phyloP scores from a whole-genome alignment of 2,113 vertebrate genomes.

The Prolemur simus region DNA sequence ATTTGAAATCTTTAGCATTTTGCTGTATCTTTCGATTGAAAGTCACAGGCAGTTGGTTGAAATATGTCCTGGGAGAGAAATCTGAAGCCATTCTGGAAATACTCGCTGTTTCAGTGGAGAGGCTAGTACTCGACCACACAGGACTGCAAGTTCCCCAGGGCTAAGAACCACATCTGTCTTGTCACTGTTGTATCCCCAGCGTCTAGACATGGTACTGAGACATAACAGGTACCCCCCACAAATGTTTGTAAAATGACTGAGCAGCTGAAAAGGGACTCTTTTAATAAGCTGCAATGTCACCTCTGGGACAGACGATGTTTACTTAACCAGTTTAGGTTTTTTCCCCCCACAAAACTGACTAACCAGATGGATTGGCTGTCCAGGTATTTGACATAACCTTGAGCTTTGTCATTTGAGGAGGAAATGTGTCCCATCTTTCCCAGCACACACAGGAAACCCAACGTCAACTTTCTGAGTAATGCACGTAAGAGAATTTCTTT shows the following conservation, averaged over 20 bases:
- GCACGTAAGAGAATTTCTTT: neutral
- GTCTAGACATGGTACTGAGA: slow-evolving; percentile 70
- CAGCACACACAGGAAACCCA: neutral
- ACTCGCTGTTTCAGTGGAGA: rapidly evolving
- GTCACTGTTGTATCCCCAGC: neutral
- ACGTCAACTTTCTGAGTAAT: neutral
- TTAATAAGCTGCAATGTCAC: neutral
- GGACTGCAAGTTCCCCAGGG: neutral
- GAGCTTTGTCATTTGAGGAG: neutral
- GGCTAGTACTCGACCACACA: neutral
- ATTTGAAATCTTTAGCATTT: neutral
- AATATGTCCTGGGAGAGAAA: neutral
- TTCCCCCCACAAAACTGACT: neutral
- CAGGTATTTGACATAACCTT: slow-evolving; percentile 29
- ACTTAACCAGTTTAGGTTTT: neutral
- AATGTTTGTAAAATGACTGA: slow-evolving; percentile 67
- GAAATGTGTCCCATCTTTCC: neutral
- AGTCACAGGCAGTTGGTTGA: neutral
- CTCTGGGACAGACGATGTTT: neutral
- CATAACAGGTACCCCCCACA: slow-evolving; percentile 57
- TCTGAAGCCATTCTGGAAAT: neutral
- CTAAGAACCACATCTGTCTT: neutral
- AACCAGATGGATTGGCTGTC: neutral
- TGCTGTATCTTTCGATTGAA: neutral
- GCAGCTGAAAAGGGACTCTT: neutral